phyloP scores from a whole-genome alignment of 1,140 invertebrate genomes.

The Physella acuta region DNA sequence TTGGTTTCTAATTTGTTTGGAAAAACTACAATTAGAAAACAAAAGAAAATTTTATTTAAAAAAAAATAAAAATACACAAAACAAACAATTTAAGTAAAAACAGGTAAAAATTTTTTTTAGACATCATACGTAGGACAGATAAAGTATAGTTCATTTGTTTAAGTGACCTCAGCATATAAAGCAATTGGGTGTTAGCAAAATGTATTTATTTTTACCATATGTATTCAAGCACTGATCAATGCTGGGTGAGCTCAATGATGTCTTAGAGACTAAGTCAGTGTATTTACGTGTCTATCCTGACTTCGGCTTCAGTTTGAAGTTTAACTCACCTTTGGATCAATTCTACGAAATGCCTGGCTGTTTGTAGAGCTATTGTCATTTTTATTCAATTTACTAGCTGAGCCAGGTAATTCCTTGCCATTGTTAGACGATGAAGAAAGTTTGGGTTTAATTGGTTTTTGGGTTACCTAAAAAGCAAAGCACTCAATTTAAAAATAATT shows the following conservation, averaged over 20 bases:
- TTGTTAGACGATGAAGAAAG: conserved; percentile 12
- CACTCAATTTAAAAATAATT: no score
- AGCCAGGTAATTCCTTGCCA: conserved; percentile 19
- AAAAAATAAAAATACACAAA: not conserved
- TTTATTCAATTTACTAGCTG: conserved; percentile 28
- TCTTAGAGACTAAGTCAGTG: no score
- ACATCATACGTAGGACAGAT: no score
- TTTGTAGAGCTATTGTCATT: conserved; percentile 24
- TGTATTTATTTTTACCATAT: no score
- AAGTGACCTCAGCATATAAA: no score
- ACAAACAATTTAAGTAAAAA: not conserved
- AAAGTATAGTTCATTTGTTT: no score
- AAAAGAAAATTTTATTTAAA: not conserved
- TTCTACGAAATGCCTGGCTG: conserved; percentile 36
- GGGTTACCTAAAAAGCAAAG: conserved; percentile 20
- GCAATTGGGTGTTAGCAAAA: no score
- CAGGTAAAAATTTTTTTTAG: no score
- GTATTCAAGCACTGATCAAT: no score
- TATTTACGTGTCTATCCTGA: no score
- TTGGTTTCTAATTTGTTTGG: not conserved
- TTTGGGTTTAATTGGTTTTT: conserved; percentile 35
- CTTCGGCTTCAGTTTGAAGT: no score
- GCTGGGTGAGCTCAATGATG: no score
- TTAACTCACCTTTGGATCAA: conserved; percentile 36
- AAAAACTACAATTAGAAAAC: not conserved